phyloP scores from a whole-genome alignment of 2,797 vertebrate genomes.

The Phrynocephalus forsythii region DNA sequence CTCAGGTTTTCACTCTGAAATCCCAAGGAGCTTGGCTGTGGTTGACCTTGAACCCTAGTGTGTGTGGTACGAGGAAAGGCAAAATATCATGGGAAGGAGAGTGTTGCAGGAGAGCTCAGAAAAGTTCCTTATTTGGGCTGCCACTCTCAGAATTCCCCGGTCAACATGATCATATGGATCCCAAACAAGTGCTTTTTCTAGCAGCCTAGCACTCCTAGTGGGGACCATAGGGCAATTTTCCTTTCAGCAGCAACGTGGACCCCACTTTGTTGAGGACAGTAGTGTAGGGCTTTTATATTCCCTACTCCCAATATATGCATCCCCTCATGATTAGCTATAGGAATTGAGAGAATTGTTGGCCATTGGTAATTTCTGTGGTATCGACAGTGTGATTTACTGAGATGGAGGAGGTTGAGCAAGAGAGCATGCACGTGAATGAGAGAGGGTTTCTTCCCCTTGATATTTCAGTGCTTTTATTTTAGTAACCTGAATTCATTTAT shows the following conservation, averaged over 20 bases:
- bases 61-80: no score
- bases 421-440: not conserved
- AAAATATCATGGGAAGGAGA: no score
- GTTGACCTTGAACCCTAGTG: no score
- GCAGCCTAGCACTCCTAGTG: not conserved
- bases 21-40: no score
- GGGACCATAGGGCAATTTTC: not conserved
- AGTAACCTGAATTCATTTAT: conserved; percentile 38
- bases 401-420: not conserved
- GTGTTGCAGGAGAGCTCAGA: no score
- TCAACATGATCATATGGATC: no score
- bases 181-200: no score
- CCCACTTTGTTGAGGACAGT: not conserved
- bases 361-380: not conserved
- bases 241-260: not conserved
- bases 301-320: not conserved
- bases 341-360: not conserved
- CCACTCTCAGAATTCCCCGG: no score
- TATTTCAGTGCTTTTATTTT: not conserved
- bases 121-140: no score
- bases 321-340: not conserved
- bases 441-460: not conserved
- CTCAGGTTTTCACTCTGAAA: no score
- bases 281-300: rapidly evolving
- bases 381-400: not conserved